Evolutionary conservation across 2,113 vertebrate genomes (phyloP).

Genomic region (Hoplias malabaricus): DNA sequence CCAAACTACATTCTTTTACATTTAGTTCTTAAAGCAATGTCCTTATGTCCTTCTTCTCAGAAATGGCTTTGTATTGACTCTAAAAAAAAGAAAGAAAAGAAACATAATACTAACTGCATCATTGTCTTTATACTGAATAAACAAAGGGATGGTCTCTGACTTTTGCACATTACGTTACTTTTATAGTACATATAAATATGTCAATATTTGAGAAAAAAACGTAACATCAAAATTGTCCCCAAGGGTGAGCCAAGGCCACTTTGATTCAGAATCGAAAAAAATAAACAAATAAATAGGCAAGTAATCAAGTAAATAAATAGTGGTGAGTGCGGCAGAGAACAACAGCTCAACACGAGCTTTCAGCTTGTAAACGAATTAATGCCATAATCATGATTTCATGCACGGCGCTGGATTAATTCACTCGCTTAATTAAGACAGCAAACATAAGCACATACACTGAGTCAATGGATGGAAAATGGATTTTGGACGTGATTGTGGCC

Average conservation of each 20-base stretch:
- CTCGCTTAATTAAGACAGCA: not conserved
- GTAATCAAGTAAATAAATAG: not conserved
- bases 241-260: not conserved
- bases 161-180: no score
- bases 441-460: not conserved
- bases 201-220: no score
- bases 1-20: no score
- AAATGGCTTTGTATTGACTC: no score
- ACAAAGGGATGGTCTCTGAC: no score
- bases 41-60: no score
- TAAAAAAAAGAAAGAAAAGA: no score
- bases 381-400: not conserved
- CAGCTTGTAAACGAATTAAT: not conserved
- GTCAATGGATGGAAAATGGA: not conserved
- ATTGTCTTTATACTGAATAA: no score
- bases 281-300: not conserved
- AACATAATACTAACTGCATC: no score
- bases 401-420: slow-evolving; percentile 2
- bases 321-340: not conserved
- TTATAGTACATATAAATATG: no score
- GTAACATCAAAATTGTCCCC: no score
- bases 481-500: not conserved
- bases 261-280: not conserved
- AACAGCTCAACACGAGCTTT: not conserved
- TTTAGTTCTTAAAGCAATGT: no score